Conservation (phyloP, 1,140 invertebrate genomes). For the Stegodyphus dumicola region DNA sequence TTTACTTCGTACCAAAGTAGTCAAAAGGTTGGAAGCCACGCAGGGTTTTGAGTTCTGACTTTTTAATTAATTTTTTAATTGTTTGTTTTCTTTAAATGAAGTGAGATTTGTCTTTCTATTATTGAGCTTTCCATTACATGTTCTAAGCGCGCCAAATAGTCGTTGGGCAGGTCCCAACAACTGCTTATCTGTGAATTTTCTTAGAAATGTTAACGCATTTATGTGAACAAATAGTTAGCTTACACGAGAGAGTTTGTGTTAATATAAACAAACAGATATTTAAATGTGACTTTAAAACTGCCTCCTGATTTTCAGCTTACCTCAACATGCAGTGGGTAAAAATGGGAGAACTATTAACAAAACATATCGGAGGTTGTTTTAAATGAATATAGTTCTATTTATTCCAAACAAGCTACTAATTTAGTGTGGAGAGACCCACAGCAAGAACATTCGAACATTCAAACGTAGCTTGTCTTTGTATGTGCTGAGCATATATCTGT, state of each 20-base stretch:
- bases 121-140: slow-evolving; percentile 25
- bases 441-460: slow-evolving; percentile 10
- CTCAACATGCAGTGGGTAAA: slow-evolving; percentile 26
- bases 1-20: too few relatives aligned
- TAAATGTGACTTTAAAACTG: not conserved
- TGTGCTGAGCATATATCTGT: slow-evolving; percentile 53
- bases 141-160: slow-evolving; percentile 41
- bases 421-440: too few relatives aligned
- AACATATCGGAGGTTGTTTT: slow-evolving; percentile 53
- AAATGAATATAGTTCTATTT: slow-evolving; percentile 11
- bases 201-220: too few relatives aligned
- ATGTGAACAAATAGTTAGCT: too few relatives aligned
- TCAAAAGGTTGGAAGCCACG: too few relatives aligned
- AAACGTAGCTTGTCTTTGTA: slow-evolving; percentile 47
- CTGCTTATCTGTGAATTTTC: too few relatives aligned
- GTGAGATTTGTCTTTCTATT: not conserved
- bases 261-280: too few relatives aligned
- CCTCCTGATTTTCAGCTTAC: not conserved
- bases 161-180: slow-evolving; percentile 31
- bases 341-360: slow-evolving; percentile 36
- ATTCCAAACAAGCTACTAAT: slow-evolving; percentile 35
- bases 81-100: too few relatives aligned
- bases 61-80: too few relatives aligned
- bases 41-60: too few relatives aligned
- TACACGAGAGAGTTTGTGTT: too few relatives aligned